Percentiles rank a stretch among this genome's conserved stretches.
Conservation (phyloP, 2,888 invertebrate genomes). For the Serripes groenlandicus region DNA sequence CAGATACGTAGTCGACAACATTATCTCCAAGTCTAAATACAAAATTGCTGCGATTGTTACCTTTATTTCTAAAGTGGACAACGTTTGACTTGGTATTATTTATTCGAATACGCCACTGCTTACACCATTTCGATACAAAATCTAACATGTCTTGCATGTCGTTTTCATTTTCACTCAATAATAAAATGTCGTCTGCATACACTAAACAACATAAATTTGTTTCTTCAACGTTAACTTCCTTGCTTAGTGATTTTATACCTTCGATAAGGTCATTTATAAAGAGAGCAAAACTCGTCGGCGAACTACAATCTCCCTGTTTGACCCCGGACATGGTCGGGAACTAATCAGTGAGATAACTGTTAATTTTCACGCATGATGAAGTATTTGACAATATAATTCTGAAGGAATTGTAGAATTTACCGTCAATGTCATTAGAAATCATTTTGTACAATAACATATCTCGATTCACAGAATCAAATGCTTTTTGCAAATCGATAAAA, state of each 20-base stretch:
- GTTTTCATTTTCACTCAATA: slow-evolving; percentile 19
- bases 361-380: slow-evolving; percentile 22
- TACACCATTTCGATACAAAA: slow-evolving; percentile 37
- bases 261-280: slow-evolving; percentile 38
- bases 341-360: slow-evolving; percentile 39
- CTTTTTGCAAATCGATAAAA: slow-evolving; percentile 24
- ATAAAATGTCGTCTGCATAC: slow-evolving; percentile 48
- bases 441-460: slow-evolving; percentile 52
- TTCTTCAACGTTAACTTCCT: slow-evolving; percentile 24
- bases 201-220: slow-evolving; percentile 23
- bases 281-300: slow-evolving; percentile 43
- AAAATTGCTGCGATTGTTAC: slow-evolving; percentile 11
- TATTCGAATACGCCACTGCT: slow-evolving; percentile 32
- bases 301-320: slow-evolving; percentile 34
- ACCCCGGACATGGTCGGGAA: slow-evolving; percentile 27
- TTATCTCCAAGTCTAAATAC: slow-evolving; percentile 48
- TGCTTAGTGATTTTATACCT: slow-evolving; percentile 35
- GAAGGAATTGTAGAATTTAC: not conserved
- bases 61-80: slow-evolving; percentile 33
- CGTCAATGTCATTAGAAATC: no score
- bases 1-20: slow-evolving; percentile 21
- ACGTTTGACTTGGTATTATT: slow-evolving; percentile 34
- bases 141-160: slow-evolving; percentile 38
- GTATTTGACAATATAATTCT: not conserved
- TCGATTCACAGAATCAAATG: slow-evolving; percentile 36